phyloP scores from a whole-genome alignment of 92 coral and sea anemone genomes.

The Actinostola sp. region DNA sequence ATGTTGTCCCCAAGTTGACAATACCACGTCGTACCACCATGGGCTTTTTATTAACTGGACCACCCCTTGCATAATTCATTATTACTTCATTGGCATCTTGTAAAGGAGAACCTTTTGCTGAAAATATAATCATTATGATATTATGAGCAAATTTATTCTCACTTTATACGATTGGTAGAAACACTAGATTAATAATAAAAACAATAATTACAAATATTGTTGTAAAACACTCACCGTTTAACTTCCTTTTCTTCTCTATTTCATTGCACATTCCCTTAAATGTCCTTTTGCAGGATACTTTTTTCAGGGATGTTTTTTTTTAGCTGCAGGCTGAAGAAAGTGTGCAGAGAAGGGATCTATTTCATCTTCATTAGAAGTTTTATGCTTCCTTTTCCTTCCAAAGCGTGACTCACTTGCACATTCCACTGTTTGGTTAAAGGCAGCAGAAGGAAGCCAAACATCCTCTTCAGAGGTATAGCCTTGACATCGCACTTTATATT shows the following conservation, averaged over 20 bases:
- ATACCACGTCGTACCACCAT: not conserved
- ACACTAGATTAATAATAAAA: no score
- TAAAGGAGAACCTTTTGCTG: not conserved
- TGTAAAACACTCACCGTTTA: not conserved
- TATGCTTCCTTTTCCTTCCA: conserved; percentile 45
- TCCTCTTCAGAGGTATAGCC: conserved; percentile 60
- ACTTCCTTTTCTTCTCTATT: not conserved
- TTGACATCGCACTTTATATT: conserved; percentile 49
- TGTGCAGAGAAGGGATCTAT: conserved; percentile 13
- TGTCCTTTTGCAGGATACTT: conserved; percentile 2
- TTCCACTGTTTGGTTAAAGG: conserved; percentile 39
- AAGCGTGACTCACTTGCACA: conserved; percentile 33
- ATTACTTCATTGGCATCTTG: not conserved
- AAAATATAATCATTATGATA: not conserved
- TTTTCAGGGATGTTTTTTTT: no score
- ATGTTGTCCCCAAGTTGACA: not conserved
- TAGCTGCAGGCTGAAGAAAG: not conserved
- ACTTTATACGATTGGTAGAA: no score
- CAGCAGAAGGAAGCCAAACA: conserved; percentile 57
- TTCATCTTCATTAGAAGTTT: conserved; percentile 7
- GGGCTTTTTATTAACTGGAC: not conserved
- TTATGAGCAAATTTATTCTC: not conserved
- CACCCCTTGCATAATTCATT: not conserved
- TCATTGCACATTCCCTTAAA: not conserved
- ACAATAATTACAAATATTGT: not conserved